These are phyloP conservation scores for Deroplatys truncata DNA, from an alignment of 2,888 invertebrate species.

Conservation along the genomic window DNA sequence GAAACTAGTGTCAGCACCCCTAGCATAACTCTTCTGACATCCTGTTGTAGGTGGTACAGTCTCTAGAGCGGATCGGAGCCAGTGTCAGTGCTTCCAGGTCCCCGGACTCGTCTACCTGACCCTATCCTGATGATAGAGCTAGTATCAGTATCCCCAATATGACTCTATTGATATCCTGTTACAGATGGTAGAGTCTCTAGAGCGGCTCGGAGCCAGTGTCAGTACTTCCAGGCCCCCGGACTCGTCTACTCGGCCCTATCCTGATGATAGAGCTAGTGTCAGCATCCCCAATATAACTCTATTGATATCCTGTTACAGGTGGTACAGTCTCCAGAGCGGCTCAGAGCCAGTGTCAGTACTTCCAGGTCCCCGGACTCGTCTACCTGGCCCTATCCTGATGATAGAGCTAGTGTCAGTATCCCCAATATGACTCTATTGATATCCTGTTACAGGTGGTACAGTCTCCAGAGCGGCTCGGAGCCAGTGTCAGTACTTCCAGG, in stretches of 20 bases:
- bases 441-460: constrained; percentile 57
- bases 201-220: too few species aligned
- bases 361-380: constrained; percentile 60
- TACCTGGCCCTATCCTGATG: constrained; percentile 64
- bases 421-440: neutral
- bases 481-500: constrained; percentile 60
- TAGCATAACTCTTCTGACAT: too few species aligned
- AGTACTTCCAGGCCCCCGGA: constrained; percentile 60
- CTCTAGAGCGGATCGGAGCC: too few species aligned
- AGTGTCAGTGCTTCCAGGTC: constrained; percentile 53
- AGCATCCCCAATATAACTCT: too few species aligned
- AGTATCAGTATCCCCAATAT: too few species aligned
- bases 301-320: too few species aligned
- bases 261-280: too few species aligned
- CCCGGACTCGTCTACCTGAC: constrained; percentile 61
- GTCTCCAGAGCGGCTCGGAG: constrained; percentile 54
- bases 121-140: constrained; percentile 40
- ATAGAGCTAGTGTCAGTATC: constrained; percentile 49
- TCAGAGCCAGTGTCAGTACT: constrained; percentile 60
- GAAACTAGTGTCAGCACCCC: too few species aligned
- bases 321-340: constrained; percentile 55
- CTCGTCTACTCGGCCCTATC: constrained; percentile 58
- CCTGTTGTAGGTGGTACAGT: too few species aligned
- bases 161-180: too few species aligned
- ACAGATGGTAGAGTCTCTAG: too few species aligned